Evolutionary conservation across 2,888 invertebrate species (phyloP).

Genomic region (Punctoribates punctum): DNA sequence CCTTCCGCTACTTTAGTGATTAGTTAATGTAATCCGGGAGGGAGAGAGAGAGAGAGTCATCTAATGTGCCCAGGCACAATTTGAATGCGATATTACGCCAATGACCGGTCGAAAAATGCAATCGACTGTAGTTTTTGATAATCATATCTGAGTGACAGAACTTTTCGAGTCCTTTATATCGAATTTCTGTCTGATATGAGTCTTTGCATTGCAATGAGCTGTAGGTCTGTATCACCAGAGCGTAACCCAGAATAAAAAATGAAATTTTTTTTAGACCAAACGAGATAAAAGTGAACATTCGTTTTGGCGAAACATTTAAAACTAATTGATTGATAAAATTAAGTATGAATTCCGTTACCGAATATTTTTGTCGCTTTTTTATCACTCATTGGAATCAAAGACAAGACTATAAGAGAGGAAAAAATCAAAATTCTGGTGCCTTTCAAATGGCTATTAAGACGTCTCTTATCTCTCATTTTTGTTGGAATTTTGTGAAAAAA

Average conservation of each 20-base stretch:
- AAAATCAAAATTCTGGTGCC: background rate
- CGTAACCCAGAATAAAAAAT: background rate
- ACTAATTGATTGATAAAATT: conserved; percentile 31
- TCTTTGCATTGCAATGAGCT: background rate
- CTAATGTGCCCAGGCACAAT: no score
- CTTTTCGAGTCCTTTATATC: no score
- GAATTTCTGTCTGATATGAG: no score
- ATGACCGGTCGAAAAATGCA: no score
- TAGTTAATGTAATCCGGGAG: no score
- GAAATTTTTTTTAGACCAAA: conserved; percentile 24
- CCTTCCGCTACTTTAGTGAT: no score
- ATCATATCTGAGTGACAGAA: no score
- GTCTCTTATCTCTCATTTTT: background rate
- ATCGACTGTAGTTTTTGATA: no score
- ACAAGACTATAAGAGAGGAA: background rate
- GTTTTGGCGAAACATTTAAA: background rate
- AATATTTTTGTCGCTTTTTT: background rate
- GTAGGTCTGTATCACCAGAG: conserved; percentile 4
- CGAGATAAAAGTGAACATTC: background rate
- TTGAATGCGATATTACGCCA: no score
- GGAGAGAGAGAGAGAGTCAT: no score
- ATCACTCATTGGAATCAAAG: background rate
- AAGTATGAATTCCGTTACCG: background rate
- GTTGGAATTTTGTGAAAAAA: background rate
- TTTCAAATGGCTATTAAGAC: background rate